phyloP scores from a whole-genome alignment of 2,888 invertebrate genomes.

The Hypomecis atomaria region DNA sequence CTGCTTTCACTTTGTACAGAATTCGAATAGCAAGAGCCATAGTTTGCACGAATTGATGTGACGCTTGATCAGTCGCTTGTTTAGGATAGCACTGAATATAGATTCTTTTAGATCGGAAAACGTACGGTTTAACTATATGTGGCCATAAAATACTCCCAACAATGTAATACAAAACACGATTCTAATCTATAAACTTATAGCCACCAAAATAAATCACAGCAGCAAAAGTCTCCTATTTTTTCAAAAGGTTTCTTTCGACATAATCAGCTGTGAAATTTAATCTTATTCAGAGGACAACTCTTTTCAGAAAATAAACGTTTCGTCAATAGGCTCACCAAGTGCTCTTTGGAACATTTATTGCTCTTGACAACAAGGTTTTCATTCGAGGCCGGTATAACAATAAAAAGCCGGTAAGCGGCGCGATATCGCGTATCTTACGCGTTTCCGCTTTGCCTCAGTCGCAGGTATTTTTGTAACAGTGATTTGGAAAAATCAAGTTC shows the following conservation, averaged over 20 bases:
- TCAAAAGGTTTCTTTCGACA: background rate
- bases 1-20: no score
- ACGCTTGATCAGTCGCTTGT: no score
- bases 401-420: constrained; percentile 32
- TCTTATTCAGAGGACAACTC: constrained; percentile 13
- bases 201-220: background rate
- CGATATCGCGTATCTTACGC: constrained; percentile 33
- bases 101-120: no score
- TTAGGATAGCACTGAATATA: no score
- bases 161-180: no score
- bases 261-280: constrained; percentile 15
- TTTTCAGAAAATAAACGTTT: constrained; percentile 25
- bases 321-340: constrained; percentile 28
- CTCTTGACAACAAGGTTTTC: constrained; percentile 34
- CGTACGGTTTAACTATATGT: no score
- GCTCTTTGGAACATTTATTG: constrained; percentile 33
- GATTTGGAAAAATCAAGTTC: constrained; percentile 27
- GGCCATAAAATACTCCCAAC: no score
- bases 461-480: constrained; percentile 22
- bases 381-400: constrained; percentile 30
- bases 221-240: background rate
- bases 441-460: constrained; percentile 24
- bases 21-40: no score
- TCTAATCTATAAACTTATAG: background rate
- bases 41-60: no score